A percentile compares a stretch with the other conserved stretches of the same genome.
Evolutionary conservation across 2,888 invertebrate species (phyloP).

Genomic region (Boloria euphrosyne): DNA sequence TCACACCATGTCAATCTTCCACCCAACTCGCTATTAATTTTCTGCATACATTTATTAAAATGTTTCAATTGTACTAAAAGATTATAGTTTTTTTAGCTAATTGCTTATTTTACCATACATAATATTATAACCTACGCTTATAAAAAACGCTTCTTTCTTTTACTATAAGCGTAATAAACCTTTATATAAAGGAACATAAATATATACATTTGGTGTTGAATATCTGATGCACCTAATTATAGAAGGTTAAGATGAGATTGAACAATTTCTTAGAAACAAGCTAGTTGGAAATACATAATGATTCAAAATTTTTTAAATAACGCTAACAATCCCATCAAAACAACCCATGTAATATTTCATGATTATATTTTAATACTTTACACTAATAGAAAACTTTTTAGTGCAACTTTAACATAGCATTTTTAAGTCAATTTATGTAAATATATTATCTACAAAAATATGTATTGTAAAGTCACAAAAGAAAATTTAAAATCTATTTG

Average conservation of each 20-base stretch:
- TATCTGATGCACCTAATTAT: too few relatives aligned
- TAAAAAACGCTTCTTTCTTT: too few relatives aligned
- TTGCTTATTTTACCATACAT: too few relatives aligned
- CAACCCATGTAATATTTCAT: neutral
- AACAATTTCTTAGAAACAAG: too few relatives aligned
- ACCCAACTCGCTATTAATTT: neutral
- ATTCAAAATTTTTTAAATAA: too few relatives aligned
- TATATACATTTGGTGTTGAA: too few relatives aligned
- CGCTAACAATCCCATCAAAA: neutral
- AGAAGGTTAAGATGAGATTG: too few relatives aligned
- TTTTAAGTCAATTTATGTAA: constrained; percentile 16
- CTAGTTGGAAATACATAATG: too few relatives aligned
- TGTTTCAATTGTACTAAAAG: constrained; percentile 12
- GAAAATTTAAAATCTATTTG: constrained; percentile 27
- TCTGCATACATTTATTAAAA: constrained; percentile 7
- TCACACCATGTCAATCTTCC: constrained; percentile 9
- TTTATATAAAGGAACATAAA: too few relatives aligned
- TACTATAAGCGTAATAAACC: too few relatives aligned
- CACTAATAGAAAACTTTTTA: too few relatives aligned
- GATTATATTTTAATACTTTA: neutral
- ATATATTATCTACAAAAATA: constrained; percentile 20
- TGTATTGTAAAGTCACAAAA: constrained; percentile 20
- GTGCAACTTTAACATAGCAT: constrained; percentile 14
- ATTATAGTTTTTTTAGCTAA: constrained; percentile 1
- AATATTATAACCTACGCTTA: too few relatives aligned